Base-by-base conservation (phyloP, 2,113 vertebrate genomes). In the Nestor notabilis region DNA sequence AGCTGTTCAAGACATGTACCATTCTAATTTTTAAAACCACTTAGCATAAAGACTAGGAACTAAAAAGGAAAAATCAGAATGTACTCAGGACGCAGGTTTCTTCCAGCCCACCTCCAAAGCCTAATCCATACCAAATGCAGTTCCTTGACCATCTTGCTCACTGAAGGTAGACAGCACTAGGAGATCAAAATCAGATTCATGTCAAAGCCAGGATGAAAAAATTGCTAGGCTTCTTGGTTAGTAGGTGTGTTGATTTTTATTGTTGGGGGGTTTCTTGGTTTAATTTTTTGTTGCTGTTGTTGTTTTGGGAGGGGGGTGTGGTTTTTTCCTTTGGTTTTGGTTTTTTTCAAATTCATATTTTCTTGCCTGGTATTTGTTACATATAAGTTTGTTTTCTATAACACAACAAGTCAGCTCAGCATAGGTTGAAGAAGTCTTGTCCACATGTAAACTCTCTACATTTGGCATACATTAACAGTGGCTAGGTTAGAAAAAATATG, bases 221-320 rank as follows among this genome's bases (percentile, higher is more conserved):
- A 31, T 27, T 8, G 0, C 8, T 39, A 23, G 13, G 16, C 5
- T 52, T 49, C 77, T 63, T 71, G 2, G 1, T 60, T 70, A 14
- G 6, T 50, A 61, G 3, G 1, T 15, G 61, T 15, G 4, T 55
- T 60, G 3, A 0, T 0, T 39, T 63, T 68, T 25, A 19, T 21
- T 76, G 4, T 20, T 29, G 2, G 29, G 72, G 0, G 7, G 37
- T 56, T 1, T 33, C 9, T 19, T 11, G 23, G 27, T 25, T 28
- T 29, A 3, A 41, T 66, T 41, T 41, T 20, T 20, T 20, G 18
- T 33, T 56, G 55, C 13, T 56, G 9, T 44, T 53, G 31, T 55
- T 55, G 5, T 21, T 56, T 56, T 56, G 55, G 17, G 55, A 56
- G 3, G 31, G 31, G 31, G 31, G 8, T 56, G 53, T 56, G 55